Conservation (phyloP, 2,888 invertebrate species). For the Folsomia candida region DNA sequence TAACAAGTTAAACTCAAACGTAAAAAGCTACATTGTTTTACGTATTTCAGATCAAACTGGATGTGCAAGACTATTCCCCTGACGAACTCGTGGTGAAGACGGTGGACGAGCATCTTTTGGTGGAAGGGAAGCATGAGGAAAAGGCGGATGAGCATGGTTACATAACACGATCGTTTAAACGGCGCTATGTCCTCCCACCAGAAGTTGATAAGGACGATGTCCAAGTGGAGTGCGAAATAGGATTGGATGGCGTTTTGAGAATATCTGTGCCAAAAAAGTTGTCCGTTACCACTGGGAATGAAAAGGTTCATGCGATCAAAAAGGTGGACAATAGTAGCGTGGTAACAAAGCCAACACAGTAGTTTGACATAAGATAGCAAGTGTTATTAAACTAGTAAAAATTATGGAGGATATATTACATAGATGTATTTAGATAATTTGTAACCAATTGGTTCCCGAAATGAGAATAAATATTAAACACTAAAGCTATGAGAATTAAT, state of each 20-base stretch:
- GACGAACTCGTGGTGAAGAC: conserved; percentile 74
- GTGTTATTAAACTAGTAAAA: no score
- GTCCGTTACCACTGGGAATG: conserved; percentile 12
- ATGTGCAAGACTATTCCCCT: conserved; percentile 73
- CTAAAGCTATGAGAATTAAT: no score
- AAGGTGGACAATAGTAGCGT: no score
- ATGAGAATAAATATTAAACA: no score
- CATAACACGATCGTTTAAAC: conserved; percentile 71
- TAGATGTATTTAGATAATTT: no score
- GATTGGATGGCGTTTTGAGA: conserved; percentile 31
- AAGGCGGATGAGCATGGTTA: conserved; percentile 79
- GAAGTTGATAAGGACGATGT: conserved; percentile 72
- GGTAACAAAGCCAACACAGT: no score
- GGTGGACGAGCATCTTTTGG: conserved; percentile 65
- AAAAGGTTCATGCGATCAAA: conserved; percentile 26
- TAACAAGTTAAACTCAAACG: no score
- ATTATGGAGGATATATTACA: no score
- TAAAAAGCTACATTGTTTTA: no score
- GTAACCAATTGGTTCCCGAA: no score
- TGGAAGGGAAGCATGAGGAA: conserved; percentile 79
- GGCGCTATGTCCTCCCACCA: conserved; percentile 71
- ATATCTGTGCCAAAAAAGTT: conserved; percentile 29
- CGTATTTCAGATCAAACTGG: conserved; percentile 63
- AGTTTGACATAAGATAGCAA: no score
- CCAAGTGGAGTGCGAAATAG: conserved; percentile 61